Conservation (phyloP, 2,113 vertebrate species). For the Triplophysa dalaica region DNA sequence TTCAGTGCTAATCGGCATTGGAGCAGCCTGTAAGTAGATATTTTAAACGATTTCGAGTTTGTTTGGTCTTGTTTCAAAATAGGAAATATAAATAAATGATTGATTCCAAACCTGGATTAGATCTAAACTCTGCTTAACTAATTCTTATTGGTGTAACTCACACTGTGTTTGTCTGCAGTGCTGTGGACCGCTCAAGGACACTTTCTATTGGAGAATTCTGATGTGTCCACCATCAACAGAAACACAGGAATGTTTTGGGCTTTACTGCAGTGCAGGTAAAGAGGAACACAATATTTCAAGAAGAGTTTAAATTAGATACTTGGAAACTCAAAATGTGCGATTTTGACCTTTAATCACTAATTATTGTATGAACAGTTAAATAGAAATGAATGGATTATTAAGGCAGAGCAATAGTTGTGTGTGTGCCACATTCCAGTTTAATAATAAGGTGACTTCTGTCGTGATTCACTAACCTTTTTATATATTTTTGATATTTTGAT, state of each 20-base stretch:
- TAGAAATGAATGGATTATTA: neutral
- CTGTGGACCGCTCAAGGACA: conserved; percentile 97
- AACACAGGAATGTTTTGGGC: conserved; percentile 98
- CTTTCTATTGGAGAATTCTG: conserved; percentile 92
- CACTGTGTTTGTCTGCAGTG: conserved; percentile 68
- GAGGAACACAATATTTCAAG: neutral
- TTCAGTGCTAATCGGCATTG: conserved; percentile 90
- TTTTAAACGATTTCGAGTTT: neutral
- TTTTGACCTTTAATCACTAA: neutral
- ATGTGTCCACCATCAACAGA: conserved; percentile 91
- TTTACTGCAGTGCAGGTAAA: conserved; percentile 93
- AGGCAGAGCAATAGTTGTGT: neutral
- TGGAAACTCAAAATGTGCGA: neutral
- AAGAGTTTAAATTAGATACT: neutral
- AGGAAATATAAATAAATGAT: neutral
- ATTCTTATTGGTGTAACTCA: neutral
- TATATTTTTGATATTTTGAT: too few relatives aligned
- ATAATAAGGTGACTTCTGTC: neutral
- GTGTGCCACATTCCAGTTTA: neutral
- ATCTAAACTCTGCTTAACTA: too few relatives aligned
- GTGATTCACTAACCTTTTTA: too few relatives aligned
- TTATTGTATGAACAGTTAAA: too few relatives aligned
- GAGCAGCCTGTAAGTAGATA: conserved; percentile 87
- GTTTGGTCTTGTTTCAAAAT: too few relatives aligned
- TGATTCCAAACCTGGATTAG: too few relatives aligned